Base-by-base conservation (phyloP, 2,888 invertebrate genomes). In the Ctena decussata region DNA sequence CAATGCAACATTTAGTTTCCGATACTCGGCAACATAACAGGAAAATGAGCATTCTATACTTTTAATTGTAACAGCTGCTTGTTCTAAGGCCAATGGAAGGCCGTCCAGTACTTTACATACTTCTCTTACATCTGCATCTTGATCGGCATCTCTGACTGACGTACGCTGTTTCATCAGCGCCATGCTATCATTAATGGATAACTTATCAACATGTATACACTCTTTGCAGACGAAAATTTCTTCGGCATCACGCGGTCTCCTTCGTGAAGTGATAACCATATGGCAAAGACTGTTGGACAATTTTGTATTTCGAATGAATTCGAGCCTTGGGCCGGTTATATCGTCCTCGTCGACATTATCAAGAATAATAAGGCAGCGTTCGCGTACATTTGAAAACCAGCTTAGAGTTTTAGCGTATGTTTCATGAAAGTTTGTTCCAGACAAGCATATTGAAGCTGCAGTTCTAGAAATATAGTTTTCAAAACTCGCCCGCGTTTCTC, bases 1-100 rank as follows among this genome's bases (percentile, higher is more conserved):
- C 30, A 44, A 41, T 6, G 70, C 44, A 0, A 77, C 11, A 44
- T 86, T 83, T 15, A 75, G 53, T 27, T 65, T 35, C n/a, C n/a
- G n/a, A n/a, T n/a, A n/a, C n/a, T n/a, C n/a, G n/a, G n/a, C n/a
- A n/a, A n/a, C n/a, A n/a, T n/a, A n/a, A n/a, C n/a, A n/a, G n/a
- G n/a, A 30, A 39, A 73, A 86, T n/a, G 83, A 53, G 74, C 82
- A 80, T 18, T 39, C 65, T 27, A 74, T 27, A 30, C 5, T 44
- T 49, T 80, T 86, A 35, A 86, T 83, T 57, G 73, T 77, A 12
- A 80, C 77, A 12, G 70, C 77, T 15, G 84, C 80, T 81, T 85
- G 84, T 74, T 85, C 84, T n/a, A 85, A 35, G 12, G 82, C 82
- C 1, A 85, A 76, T 49, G 85, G 85, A 15, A 85, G 57, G 1